Evolutionary conservation across 2,888 invertebrate species (phyloP), one percentile per base, ranked within the genome.

Genomic region (Allolobophora icterica): DNA sequence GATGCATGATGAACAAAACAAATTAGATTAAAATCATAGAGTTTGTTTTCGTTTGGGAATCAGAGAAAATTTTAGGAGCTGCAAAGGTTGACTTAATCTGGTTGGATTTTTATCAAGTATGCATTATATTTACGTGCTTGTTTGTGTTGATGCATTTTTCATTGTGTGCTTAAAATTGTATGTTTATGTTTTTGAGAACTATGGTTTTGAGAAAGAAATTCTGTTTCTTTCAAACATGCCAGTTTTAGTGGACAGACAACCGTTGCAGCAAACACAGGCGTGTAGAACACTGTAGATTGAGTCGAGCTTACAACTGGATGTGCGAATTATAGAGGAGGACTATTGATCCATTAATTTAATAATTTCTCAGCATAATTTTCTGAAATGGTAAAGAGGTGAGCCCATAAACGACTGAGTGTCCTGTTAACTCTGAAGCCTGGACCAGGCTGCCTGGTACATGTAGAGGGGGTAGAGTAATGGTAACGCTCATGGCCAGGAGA

Each of bases 311-410:
- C n/a, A 8, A 0, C 30, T n/a, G 71, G 71, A 13, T n/a, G 71
- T 30, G n/a, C n/a, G 11, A n/a, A 71, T n/a, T n/a, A 24, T 24
- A n/a, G 71, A n/a, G n/a, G n/a, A 71, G 30, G 71, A 8, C 71
- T n/a, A n/a, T 71, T n/a, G n/a, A 71, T n/a, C 71, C 71, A 71
- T 71, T 71, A 71, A 71, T 71, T n/a, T 71, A 71, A 71, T 71
- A 2, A 71, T 71, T 71, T 71, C n/a, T 4, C 24, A 52, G 52
- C 52, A 52, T 52, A 24, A 52, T 5, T 71, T 71, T 71, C n/a
- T 6, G 71, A 71, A 71, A 71, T n/a, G n/a, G 0, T 71, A 13
- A 71, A 71, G n/a, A 71, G 71, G 71, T n/a, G 71, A n/a, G 71
- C 30, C 71, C n/a, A 8, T 30, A 71, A 71, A 6, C 11, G n/a